phyloP scores from a whole-genome alignment of 2,888 invertebrate species.

The Anaspis maculata region DNA sequence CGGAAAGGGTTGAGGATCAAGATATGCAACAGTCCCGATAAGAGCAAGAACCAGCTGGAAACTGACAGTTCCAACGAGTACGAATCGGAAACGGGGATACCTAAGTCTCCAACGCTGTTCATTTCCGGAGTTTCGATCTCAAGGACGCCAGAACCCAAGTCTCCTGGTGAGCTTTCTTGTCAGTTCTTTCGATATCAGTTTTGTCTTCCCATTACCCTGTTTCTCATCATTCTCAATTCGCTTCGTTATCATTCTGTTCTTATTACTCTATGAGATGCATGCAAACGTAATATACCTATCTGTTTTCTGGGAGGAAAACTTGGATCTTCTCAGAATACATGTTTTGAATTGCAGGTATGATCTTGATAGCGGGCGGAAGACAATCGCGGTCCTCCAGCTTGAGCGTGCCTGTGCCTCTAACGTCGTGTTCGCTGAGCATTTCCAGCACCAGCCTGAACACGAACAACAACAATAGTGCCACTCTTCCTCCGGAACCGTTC shows the following conservation, averaged over 20 bases:
- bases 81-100: slow-evolving; percentile 51
- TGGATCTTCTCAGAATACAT: no score
- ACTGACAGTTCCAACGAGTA: slow-evolving; percentile 48
- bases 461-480: no score
- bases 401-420: slow-evolving; percentile 42
- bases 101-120: slow-evolving; percentile 49
- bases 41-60: slow-evolving; percentile 33
- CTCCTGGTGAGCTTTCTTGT: no score
- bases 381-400: slow-evolving; percentile 46
- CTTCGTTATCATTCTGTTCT: no score
- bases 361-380: slow-evolving; percentile 37
- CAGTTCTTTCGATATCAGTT: no score
- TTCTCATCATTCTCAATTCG: no score
- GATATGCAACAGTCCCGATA: slow-evolving; percentile 36
- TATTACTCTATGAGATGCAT: no score
- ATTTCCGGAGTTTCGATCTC: slow-evolving; percentile 52
- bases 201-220: no score
- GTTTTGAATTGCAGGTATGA: no score
- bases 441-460: slow-evolving; percentile 38
- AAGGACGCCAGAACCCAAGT: slow-evolving; percentile 46
- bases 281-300: no score
- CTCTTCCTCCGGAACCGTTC: slow-evolving; percentile 38
- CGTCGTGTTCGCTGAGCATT: slow-evolving; percentile 37
- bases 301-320: no score
- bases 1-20: slow-evolving; percentile 36